Evolutionary conservation across 92 coral and sea anemone species (phyloP).

Genomic region (Umimayanthus kanabou): DNA sequence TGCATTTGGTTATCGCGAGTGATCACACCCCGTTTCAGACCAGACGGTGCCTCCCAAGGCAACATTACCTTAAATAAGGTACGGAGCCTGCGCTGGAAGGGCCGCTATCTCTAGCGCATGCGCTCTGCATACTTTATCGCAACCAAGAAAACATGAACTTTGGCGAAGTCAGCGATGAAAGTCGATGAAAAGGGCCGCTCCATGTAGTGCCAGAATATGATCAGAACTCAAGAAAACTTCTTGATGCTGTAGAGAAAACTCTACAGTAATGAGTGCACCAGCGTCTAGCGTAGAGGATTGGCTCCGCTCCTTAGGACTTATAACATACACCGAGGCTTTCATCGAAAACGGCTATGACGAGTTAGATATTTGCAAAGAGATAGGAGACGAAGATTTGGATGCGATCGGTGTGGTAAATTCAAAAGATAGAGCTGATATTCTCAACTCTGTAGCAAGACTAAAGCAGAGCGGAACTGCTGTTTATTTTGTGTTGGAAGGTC

Average conservation of each 20-base stretch:
- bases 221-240: constrained; percentile 23
- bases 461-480: constrained; percentile 92
- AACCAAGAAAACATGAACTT: constrained; percentile 24
- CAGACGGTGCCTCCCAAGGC: constrained; percentile 8
- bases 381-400: constrained; percentile 96
- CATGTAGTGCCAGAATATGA: constrained; percentile 36
- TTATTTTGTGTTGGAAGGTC: constrained; percentile 86
- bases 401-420: constrained; percentile 94
- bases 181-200: constrained; percentile 24
- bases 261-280: constrained; percentile 15
- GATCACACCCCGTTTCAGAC: constrained; percentile 29
- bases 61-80: too few relatives aligned
- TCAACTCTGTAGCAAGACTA: constrained; percentile 77
- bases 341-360: constrained; percentile 99
- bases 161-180: neutral
- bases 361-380: constrained; percentile 95
- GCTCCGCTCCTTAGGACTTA: constrained; percentile 96
- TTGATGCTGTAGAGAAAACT: constrained; percentile 35
- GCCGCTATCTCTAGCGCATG: constrained; percentile 44
- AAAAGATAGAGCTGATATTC: constrained; percentile 90
- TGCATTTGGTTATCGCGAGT: too few relatives aligned
- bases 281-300: constrained; percentile 81
- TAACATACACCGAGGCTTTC: constrained; percentile 90
- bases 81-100: constrained; percentile 37
- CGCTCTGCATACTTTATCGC: neutral